Percentiles rank a stretch among this genome's conserved stretches.
Evolutionary conservation across 2,113 vertebrate species (phyloP).

Genomic region (Xenopus laevis): DNA sequence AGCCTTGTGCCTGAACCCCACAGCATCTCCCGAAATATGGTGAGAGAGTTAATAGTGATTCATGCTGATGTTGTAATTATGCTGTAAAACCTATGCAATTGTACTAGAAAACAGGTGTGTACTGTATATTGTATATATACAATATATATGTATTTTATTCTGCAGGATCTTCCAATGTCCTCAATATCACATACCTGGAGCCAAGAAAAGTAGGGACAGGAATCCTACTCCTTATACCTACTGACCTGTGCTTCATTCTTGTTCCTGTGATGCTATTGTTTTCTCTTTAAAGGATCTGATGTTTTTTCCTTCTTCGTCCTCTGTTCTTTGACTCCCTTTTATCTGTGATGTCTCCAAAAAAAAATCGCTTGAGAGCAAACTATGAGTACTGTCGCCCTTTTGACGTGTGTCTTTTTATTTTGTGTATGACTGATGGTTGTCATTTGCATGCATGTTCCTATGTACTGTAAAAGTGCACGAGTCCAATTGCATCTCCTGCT

Average conservation of each 20-base stretch:
- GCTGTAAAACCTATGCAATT: not conserved
- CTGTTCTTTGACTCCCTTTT: conserved; percentile 15
- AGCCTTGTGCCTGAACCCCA: conserved; percentile 51
- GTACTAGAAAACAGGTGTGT: too few species aligned
- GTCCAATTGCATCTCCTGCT: too few species aligned
- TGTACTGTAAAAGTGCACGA: too few species aligned
- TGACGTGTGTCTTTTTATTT: not conserved
- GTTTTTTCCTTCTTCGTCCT: conserved; percentile 7
- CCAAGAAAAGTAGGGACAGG: conserved; percentile 55
- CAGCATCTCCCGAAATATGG: conserved; percentile 9
- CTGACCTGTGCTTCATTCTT: conserved; percentile 17
- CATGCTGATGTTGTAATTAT: not conserved
- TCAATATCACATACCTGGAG: conserved; percentile 52
- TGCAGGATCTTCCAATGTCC: conserved; percentile 58
- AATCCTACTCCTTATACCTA: conserved; percentile 4
- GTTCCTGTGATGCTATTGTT: conserved; percentile 8
- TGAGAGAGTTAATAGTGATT: not conserved
- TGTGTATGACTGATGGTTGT: not conserved
- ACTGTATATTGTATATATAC: too few species aligned
- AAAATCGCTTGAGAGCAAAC: conserved; percentile 7
- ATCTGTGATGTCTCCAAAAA: conserved; percentile 17
- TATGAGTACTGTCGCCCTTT: not conserved
- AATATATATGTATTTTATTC: not conserved
- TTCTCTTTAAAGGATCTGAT: conserved; percentile 12
- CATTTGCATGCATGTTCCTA: too few species aligned